Evolutionary conservation across 1,140 invertebrate genomes (phyloP).

Genomic region (Pogonus chalceus): DNA sequence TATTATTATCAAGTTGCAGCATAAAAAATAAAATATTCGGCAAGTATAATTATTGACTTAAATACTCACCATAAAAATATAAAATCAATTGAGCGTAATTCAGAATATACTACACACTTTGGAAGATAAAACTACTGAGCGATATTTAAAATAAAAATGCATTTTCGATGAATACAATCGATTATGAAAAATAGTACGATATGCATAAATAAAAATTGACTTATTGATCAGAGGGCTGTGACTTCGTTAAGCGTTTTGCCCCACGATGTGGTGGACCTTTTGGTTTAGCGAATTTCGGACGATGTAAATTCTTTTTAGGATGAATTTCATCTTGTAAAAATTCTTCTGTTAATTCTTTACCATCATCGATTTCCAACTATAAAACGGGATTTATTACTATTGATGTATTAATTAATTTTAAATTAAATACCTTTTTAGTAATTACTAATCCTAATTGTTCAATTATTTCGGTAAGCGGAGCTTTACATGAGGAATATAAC

Average conservation of each 20-base stretch:
- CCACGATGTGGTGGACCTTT: constrained; percentile 88
- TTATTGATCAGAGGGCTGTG: constrained; percentile 19
- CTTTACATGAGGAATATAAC: constrained; percentile 96
- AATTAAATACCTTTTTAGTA: constrained; percentile 64
- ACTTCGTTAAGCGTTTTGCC: constrained; percentile 78
- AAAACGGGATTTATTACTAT: neutral
- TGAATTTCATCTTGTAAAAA: constrained; percentile 89
- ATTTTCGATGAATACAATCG: neutral
- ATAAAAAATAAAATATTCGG: neutral
- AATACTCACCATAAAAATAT: neutral
- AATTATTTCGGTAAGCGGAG: constrained; percentile 70
- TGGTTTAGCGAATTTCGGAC: constrained; percentile 88
- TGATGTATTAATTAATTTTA: neutral
- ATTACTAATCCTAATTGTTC: constrained; percentile 65
- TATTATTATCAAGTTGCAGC: neutral
- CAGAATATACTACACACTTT: neutral
- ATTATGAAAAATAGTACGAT: no score
- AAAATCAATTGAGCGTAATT: neutral
- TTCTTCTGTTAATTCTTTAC: constrained; percentile 78
- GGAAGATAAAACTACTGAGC: neutral
- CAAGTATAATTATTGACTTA: no score
- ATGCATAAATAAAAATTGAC: neutral
- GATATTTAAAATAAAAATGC: neutral
- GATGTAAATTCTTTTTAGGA: constrained; percentile 81
- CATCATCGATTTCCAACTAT: constrained; percentile 87